These are phyloP conservation scores for Mycogona germanica DNA, from an alignment of 2,888 invertebrate species.

Conservation along the genomic window DNA sequence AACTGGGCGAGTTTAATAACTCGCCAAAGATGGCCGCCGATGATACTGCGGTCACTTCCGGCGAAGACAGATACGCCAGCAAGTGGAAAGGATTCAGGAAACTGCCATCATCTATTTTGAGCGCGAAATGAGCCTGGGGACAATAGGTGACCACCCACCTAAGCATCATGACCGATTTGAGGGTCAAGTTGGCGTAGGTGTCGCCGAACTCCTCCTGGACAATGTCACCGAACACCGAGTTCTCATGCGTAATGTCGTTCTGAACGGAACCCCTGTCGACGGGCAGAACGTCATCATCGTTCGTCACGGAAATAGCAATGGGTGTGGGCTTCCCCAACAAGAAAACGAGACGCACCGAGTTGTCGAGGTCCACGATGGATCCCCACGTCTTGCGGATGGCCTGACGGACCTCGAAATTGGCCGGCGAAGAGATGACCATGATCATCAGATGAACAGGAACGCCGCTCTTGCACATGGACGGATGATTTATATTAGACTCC, in stretches of 20 bases:
- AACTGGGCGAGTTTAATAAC: too few relatives aligned
- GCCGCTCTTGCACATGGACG: not conserved
- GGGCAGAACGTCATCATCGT: too few relatives aligned
- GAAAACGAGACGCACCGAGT: not conserved
- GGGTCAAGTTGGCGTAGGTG: conserved; percentile 23
- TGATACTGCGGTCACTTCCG: too few relatives aligned
- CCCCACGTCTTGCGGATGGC: conserved; percentile 30
- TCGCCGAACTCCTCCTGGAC: conserved; percentile 22
- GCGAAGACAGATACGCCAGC: too few relatives aligned
- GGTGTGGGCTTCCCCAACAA: not conserved
- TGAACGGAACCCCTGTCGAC: too few relatives aligned
- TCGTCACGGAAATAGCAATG: too few relatives aligned
- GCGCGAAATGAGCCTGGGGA: conserved; percentile 16
- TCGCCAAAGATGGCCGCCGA: too few relatives aligned
- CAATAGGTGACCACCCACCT: conserved; percentile 22
- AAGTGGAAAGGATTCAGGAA: conserved; percentile 23
- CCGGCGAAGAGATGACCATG: conserved; percentile 3
- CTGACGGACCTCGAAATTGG: conserved; percentile 16
- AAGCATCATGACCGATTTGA: conserved; percentile 23
- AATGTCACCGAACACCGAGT: conserved; percentile 19
- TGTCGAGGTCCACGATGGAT: not conserved
- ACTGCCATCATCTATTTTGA: conserved; percentile 25
- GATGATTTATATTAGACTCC: not conserved
- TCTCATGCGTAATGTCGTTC: conserved; percentile 16
- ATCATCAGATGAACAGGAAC: not conserved